Conservation (phyloP, 2,888 invertebrate genomes). For the Trichogramma evanescens region DNA sequence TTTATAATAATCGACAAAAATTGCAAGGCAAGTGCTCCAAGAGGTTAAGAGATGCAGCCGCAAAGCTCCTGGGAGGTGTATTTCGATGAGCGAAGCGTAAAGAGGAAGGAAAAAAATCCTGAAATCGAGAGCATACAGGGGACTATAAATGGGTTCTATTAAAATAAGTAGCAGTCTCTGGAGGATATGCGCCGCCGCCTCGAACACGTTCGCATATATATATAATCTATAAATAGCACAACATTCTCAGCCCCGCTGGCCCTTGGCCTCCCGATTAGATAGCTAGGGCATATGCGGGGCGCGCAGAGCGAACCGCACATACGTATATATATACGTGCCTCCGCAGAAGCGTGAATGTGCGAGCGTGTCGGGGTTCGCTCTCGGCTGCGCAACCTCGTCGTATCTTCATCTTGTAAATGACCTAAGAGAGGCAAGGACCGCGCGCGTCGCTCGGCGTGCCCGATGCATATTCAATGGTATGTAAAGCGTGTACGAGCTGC, state of each 20-base stretch:
- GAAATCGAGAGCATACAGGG: not conserved
- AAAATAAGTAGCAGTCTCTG: constrained; percentile 12
- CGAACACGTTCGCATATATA: no score
- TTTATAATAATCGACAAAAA: no score
- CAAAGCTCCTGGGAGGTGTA: no score
- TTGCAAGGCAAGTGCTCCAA: no score
- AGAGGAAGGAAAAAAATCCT: not conserved
- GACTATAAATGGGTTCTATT: constrained; percentile 13
- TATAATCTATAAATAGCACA: no score
- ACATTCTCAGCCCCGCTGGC: not conserved
- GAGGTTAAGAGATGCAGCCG: no score
- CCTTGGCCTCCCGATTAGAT: not conserved
- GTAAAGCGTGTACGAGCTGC: constrained; percentile 33
- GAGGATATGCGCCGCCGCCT: not conserved
- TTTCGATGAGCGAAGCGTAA: not conserved
- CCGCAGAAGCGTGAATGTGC: no score
- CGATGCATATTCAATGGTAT: constrained; percentile 45
- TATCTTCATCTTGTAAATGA: constrained; percentile 47
- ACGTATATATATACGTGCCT: no score
- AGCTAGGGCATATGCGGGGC: no score
- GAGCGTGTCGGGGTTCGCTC: not conserved
- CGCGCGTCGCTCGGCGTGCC: constrained; percentile 27
- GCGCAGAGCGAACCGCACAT: no score
- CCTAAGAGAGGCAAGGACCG: constrained; percentile 41
- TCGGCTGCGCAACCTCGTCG: constrained; percentile 22